A percentile compares a stretch with the other conserved stretches of the same genome.
These are phyloP conservation scores for Takifugu flavidus DNA, from an alignment of 2,113 vertebrate genomes.

Conservation along the genomic window DNA sequence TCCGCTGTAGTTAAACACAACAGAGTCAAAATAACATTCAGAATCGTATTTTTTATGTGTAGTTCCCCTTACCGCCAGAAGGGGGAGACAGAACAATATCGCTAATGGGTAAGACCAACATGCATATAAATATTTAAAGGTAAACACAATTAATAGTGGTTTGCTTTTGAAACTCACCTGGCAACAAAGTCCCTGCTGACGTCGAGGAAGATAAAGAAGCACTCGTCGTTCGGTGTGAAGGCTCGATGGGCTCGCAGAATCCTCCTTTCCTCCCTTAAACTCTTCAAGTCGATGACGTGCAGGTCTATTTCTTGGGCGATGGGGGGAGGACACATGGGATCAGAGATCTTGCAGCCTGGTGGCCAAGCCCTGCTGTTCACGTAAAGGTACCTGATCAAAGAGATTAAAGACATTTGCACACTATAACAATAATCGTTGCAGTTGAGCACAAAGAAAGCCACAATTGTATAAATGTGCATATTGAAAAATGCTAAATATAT, in stretches of 20 bases:
- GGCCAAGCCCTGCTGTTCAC: constrained; percentile 98
- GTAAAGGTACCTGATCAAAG: constrained; percentile 84
- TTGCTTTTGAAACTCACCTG: constrained; percentile 72
- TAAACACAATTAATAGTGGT: neutral
- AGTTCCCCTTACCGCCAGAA: neutral
- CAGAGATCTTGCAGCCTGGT: constrained; percentile 82
- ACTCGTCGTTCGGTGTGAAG: constrained; percentile 93
- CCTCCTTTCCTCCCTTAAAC: constrained; percentile 87
- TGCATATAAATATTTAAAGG: no score
- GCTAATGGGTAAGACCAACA: no score
- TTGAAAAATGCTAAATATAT: neutral
- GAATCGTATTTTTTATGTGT: neutral
- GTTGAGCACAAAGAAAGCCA: no score
- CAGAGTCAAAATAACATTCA: neutral
- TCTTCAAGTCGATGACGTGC: constrained; percentile 93
- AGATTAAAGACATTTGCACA: neutral
- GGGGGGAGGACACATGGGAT: constrained; percentile 93
- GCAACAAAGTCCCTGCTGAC: constrained; percentile 97
- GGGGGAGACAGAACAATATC: neutral
- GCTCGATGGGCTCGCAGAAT: constrained; percentile 88
- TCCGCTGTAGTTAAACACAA: constrained; percentile 71
- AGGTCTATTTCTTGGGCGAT: constrained; percentile 95
- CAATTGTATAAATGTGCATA: neutral
- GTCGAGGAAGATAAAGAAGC: constrained; percentile 95
- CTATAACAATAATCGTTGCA: neutral